A percentile compares a stretch with the other conserved stretches of the same genome.
Evolutionary conservation across 2,797 vertebrate species (phyloP).

Genomic region (Hirundo rustica): DNA sequence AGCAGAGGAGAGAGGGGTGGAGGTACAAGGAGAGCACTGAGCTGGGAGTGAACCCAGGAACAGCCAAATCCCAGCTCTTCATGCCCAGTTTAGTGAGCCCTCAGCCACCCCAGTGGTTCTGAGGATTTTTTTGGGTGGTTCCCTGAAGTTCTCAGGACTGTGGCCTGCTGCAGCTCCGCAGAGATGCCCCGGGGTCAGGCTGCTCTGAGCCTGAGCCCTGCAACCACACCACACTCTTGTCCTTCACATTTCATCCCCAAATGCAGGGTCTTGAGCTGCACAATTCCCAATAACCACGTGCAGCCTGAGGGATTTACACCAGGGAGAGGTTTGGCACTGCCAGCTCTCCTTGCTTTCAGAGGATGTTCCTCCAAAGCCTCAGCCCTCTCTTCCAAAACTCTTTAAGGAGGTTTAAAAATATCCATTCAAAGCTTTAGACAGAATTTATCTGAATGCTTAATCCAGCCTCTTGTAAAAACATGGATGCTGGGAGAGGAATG

Average conservation of each 20-base stretch:
- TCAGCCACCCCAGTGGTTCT: not conserved
- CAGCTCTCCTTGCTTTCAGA: not conserved
- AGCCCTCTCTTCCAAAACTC: not conserved
- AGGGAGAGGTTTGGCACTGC: not conserved
- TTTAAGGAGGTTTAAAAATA: not conserved
- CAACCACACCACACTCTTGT: not conserved
- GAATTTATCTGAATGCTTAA: not conserved
- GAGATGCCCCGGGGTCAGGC: not conserved
- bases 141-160: fast-evolving
- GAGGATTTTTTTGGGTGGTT: not conserved
- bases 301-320: not conserved
- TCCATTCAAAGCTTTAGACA: not conserved
- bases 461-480: not conserved
- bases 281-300: fast-evolving
- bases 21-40: not conserved
- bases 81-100: fast-evolving
- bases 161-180: not conserved
- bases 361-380: not conserved
- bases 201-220: not conserved
- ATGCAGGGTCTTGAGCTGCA: not conserved
- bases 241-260: not conserved
- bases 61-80: not conserved
- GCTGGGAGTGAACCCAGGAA: not conserved
- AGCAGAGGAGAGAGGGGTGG: not conserved
- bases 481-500: not conserved